Evolutionary conservation across 2,888 invertebrate genomes (phyloP).

Genomic region (Muscina levida): DNA sequence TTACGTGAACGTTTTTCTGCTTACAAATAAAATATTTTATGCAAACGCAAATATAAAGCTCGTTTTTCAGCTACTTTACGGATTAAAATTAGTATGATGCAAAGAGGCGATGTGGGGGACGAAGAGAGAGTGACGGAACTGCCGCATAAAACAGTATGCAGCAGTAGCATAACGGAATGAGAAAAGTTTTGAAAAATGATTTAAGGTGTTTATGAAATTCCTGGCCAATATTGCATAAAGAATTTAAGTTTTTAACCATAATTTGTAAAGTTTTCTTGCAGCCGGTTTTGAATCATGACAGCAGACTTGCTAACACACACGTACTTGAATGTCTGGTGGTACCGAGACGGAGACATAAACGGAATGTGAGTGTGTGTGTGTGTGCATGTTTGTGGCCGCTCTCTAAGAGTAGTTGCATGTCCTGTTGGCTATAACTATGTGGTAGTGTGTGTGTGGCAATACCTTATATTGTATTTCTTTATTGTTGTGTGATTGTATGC

Average conservation of each 20-base stretch:
- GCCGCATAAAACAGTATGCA: neutral
- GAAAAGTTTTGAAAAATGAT: conserved; percentile 18
- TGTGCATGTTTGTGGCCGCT: neutral
- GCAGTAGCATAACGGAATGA: neutral
- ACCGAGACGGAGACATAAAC: too few relatives aligned
- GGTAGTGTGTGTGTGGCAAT: neutral
- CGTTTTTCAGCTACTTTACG: conserved; percentile 63
- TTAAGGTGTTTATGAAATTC: conserved; percentile 26
- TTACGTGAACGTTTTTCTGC: conserved; percentile 12
- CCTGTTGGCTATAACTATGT: conserved; percentile 1
- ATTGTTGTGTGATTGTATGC: conserved; percentile 33
- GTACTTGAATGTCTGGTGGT: neutral
- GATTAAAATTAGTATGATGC: conserved; percentile 44
- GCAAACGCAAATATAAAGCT: conserved; percentile 39
- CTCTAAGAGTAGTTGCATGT: neutral
- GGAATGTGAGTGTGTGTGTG: neutral
- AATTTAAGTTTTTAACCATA: conserved; percentile 23
- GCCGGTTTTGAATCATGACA: neutral
- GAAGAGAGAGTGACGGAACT: neutral
- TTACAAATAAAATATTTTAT: conserved; percentile 49
- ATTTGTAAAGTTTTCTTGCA: conserved; percentile 26
- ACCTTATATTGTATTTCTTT: conserved; percentile 22
- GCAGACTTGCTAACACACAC: neutral
- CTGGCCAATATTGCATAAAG: neutral
- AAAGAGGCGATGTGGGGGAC: neutral